A percentile compares a stretch with the other conserved stretches of the same genome.
Conservation (phyloP, 2,797 vertebrate species). For the Austrolebias charrua region DNA sequence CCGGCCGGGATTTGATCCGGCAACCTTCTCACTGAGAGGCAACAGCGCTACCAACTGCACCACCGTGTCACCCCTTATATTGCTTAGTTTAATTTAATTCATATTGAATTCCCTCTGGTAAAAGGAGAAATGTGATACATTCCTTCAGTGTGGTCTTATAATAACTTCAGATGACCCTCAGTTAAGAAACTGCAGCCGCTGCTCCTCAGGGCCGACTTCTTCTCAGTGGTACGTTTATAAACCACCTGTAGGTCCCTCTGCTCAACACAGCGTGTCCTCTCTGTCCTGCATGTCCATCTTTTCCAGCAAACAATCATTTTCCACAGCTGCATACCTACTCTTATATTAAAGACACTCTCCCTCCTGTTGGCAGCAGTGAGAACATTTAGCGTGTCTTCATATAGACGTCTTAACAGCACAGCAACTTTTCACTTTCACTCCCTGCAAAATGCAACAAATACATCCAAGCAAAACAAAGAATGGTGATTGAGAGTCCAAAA, state of each 20-base stretch:
- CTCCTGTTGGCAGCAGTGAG: constrained; percentile 1
- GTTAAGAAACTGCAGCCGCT: no score
- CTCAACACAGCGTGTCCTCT: not conserved
- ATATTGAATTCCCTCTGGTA: no score
- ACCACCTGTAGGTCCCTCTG: not conserved
- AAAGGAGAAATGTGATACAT: not conserved
- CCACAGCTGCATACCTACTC: not conserved
- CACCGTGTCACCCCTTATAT: no score
- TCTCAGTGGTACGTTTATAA: no score
- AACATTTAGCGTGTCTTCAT: not conserved
- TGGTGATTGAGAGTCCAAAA: not conserved
- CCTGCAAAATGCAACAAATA: not conserved
- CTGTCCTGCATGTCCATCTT: not conserved
- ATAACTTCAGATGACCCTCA: not conserved
- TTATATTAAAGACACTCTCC: constrained; percentile 3
- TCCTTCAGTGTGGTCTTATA: not conserved
- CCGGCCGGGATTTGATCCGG: no score
- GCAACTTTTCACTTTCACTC: not conserved
- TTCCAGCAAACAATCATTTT: not conserved
- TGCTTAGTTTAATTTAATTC: no score
- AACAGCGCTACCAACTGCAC: no score
- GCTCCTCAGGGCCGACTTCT: no score
- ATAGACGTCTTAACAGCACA: not conserved
- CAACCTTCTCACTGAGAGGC: no score
- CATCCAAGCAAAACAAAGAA: not conserved